Evolutionary conservation across 2,113 vertebrate species (phyloP).

Genomic region (Bambusicola thoracicus): DNA sequence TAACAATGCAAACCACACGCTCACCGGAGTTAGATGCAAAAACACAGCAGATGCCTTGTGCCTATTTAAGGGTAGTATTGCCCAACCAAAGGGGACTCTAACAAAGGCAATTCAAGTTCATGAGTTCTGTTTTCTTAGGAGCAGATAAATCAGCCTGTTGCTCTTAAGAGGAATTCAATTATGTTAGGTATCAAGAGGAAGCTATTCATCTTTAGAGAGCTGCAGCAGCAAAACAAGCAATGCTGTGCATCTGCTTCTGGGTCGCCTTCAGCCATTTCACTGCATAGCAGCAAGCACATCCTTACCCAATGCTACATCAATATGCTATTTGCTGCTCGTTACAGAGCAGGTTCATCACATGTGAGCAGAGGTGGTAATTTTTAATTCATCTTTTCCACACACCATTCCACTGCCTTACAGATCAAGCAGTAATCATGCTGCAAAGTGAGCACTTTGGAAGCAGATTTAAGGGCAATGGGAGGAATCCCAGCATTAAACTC

Average conservation of each 20-base stretch:
- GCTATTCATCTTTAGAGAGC: conserved; percentile 36
- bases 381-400: background rate
- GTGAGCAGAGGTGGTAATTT: background rate
- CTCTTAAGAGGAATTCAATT: conserved; percentile 48
- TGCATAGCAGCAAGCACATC: background rate
- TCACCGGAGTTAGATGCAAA: background rate
- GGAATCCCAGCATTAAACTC: background rate
- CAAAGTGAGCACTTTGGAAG: background rate
- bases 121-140: conserved; percentile 61
- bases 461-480: background rate
- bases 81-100: conserved; percentile 1
- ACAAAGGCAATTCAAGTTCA: conserved; percentile 24
- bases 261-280: conserved; percentile 10
- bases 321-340: background rate
- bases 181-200: conserved; percentile 28
- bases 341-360: background rate
- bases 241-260: conserved; percentile 26
- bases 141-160: conserved; percentile 32
- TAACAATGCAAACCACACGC: conserved; percentile 5
- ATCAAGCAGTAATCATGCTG: background rate
- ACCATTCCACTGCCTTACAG: background rate
- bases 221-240: background rate
- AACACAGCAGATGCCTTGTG: background rate
- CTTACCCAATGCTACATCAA: background rate
- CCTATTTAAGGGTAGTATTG: background rate